These are phyloP conservation scores for Scaptomyza caliginosa DNA, from an alignment of 2,888 invertebrate genomes.

Conservation along the genomic window DNA sequence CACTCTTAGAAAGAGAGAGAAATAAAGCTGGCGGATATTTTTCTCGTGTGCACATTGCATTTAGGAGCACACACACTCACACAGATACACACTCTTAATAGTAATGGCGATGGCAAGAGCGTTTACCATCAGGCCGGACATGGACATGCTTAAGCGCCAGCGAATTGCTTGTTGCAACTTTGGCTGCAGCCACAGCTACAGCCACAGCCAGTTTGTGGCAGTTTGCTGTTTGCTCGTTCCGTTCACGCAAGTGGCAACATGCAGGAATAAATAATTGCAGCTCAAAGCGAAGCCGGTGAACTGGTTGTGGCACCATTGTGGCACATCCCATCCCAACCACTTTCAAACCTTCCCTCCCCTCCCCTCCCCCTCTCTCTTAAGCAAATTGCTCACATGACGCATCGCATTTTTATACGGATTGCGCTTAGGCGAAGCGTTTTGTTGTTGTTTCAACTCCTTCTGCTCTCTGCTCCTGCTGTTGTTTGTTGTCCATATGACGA, in stretches of 20 bases:
- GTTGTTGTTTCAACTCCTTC: conserved; percentile 5
- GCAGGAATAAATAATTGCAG: conserved; percentile 77
- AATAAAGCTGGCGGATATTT: conserved; percentile 49
- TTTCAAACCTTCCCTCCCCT: conserved; percentile 4
- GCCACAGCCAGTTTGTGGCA: no score
- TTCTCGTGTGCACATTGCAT: conserved; percentile 55
- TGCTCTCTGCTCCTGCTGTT: neutral
- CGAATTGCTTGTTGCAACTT: conserved; percentile 38
- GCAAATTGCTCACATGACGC: conserved; percentile 77
- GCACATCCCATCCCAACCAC: conserved; percentile 13
- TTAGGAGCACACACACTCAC: conserved; percentile 33
- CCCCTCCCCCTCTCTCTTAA: conserved; percentile 31
- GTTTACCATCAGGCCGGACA: conserved; percentile 64
- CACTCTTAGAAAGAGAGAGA: conserved; percentile 3
- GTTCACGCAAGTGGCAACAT: conserved; percentile 56
- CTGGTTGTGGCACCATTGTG: conserved; percentile 77
- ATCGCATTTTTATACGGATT: conserved; percentile 71
- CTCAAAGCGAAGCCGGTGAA: conserved; percentile 71
- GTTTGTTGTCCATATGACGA: conserved; percentile 55
- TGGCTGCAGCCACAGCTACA: no score
- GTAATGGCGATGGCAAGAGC: conserved; percentile 19
- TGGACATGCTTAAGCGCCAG: conserved; percentile 80
- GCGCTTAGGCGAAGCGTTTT: conserved; percentile 42
- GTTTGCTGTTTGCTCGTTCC: conserved; percentile 38
- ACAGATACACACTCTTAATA: conserved; percentile 6